Conservation (phyloP, 1,140 invertebrate genomes). For the Himalopsyche phryganea region DNA sequence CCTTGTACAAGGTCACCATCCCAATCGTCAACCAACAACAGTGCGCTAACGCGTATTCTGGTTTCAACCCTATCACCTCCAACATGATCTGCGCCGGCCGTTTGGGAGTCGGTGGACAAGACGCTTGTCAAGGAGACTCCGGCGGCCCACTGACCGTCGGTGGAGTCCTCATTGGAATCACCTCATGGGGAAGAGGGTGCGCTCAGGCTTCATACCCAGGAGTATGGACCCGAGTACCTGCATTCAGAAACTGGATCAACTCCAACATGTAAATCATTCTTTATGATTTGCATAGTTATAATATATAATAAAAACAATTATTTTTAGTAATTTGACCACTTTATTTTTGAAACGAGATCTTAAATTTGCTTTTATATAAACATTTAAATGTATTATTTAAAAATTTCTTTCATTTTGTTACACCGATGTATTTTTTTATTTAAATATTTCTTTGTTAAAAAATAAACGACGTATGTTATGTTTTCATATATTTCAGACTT, state of each 20-base stretch:
- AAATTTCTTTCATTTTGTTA: no score
- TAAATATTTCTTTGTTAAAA: no score
- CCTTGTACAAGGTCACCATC: constrained; percentile 41
- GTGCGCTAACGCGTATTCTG: constrained; percentile 38
- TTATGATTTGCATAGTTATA: no score
- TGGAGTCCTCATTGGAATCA: constrained; percentile 52
- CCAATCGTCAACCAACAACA: constrained; percentile 36
- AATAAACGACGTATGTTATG: no score
- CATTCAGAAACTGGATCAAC: constrained; percentile 49
- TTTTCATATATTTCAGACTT: no score
- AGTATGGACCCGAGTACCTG: constrained; percentile 59
- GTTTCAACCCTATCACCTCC: constrained; percentile 48
- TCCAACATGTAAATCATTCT: constrained; percentile 19
- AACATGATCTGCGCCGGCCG: constrained; percentile 70
- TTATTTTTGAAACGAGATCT: no score
- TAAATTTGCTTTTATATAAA: no score
- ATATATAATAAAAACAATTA: no score
- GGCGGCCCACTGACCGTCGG: constrained; percentile 54
- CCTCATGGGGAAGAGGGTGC: constrained; percentile 59
- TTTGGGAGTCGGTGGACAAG: constrained; percentile 40
- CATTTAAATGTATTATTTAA: no score
- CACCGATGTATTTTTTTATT: no score
- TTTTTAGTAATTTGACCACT: no score
- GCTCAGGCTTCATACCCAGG: constrained; percentile 58
- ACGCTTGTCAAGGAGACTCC: constrained; percentile 56